Base-by-base conservation (phyloP, 2,888 invertebrate species). In the Drosophila mimica region DNA sequence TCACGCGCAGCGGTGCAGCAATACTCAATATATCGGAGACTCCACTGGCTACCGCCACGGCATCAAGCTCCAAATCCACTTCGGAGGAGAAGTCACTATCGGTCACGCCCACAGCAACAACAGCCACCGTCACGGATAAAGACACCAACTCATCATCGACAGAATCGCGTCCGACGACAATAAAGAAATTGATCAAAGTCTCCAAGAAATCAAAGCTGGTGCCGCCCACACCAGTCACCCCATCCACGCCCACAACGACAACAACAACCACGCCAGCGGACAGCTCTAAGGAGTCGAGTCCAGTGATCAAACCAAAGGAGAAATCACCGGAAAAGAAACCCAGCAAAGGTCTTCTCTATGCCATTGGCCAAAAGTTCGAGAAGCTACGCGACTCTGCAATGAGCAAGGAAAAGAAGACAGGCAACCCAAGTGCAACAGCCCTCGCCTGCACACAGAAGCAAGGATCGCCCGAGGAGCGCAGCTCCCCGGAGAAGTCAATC, bases 281-380 rank as follows among this genome's bases (percentile, higher is more conserved):
- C 28, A 91, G 92, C 89, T 92, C 73, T 67, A 92, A 92, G 49
- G 92, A 92, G 46, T 81, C 83, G 3, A 93, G 93, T 70, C 83
- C 90, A 3, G 82, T 75, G 2, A 81, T 70, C 49, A 78, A 79
- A 25, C 74, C 74, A 80, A 94, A 92, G 79, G 91, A 82, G 86
- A 94, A 92, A 64, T 92, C 93, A 0, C 92, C 94, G 9, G 95
- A 95, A 88, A 95, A 95, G 92, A 95, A 95, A 92, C 94, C 95
- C 2, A 94, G 93, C 75, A 93, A 94, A 80, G 95, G 91, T 4
- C 94, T 97, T 80, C 93, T 97, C 48, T 96, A 96, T 89, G 95
- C 95, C 0, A 95, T 97, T 82, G 97, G 97, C 52, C 96, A 96
- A 89, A 96, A 96, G 91, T 94, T 96, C 88, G 96, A 96, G 92